Evolutionary conservation across 1,140 invertebrate genomes (phyloP).

Genomic region (Penaeus japonicus): DNA sequence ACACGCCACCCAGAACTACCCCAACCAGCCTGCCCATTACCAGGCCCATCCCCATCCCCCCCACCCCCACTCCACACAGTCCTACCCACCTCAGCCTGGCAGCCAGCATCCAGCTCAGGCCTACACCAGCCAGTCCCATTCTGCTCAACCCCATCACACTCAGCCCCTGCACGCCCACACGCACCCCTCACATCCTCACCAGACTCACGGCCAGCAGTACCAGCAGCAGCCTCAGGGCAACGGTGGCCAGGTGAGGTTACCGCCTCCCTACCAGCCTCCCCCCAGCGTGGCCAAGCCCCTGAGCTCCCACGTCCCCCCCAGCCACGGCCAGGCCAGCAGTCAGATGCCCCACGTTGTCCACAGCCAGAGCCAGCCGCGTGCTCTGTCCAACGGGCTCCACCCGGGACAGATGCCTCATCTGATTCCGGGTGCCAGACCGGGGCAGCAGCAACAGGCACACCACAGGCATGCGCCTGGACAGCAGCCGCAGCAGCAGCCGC

Average conservation of each 20-base stretch:
- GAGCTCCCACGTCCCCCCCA: constrained; percentile 20
- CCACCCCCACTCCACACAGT: constrained; percentile 36
- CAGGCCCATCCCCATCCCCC: constrained; percentile 3
- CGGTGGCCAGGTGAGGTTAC: constrained; percentile 38
- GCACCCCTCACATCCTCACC: constrained; percentile 19
- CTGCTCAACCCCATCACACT: not conserved
- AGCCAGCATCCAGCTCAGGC: not conserved
- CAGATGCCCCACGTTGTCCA: constrained; percentile 7
- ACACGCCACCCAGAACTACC: constrained; percentile 14
- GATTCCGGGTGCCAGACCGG: constrained; percentile 32
- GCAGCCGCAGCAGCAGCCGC: not conserved
- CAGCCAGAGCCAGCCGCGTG: constrained; percentile 3
- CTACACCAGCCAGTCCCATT: not conserved
- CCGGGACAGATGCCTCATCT: constrained; percentile 44
- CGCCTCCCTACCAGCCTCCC: constrained; percentile 59
- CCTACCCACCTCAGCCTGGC: not conserved
- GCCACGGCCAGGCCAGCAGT: not conserved
- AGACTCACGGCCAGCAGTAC: constrained; percentile 27
- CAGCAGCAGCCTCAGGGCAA: not conserved
- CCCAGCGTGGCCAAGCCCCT: constrained; percentile 39
- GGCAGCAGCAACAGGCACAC: constrained; percentile 20
- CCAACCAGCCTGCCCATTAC: constrained; percentile 6
- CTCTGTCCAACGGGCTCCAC: constrained; percentile 43
- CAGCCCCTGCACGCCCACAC: not conserved
- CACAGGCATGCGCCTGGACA: not conserved